Base-by-base conservation (phyloP, 2,113 vertebrate genomes). In the Pagrus major region DNA sequence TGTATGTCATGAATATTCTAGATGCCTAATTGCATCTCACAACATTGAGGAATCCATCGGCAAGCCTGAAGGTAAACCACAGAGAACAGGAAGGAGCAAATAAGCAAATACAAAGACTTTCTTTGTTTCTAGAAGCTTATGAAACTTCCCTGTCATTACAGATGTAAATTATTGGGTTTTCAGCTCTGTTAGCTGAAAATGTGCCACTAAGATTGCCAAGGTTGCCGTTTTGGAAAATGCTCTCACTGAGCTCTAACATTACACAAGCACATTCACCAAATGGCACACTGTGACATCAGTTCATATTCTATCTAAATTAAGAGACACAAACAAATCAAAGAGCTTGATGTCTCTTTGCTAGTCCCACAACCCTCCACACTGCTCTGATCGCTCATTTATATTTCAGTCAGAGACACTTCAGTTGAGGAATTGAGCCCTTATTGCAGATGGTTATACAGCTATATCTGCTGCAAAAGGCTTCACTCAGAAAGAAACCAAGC, bases 1-100 rank as follows among this genome's bases (percentile, higher is more conserved):
- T 64, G 51, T 31, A 44, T 72, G 31, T 75, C 79, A 84, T 88
- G 74, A 86, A 88, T 88, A 90, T 86, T 89, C 83, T 39, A 54
- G 20, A 55, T 21, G 42, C 16, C 29, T 74, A 72, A 83, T 67
- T 78, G 56, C 42, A 60, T 67, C 64, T 42, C 20, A 1, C 20
- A 78, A 21, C 52, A 31, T 71, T 81, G 23, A 86, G 67, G 81
- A 81, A 80, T 61, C 29, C 44, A 9, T 52, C 2, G 9, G 65
- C 33, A 10, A 79, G 58, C 74, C 74, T 41, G 52, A 70, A 80
- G 76, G 71, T 75, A 85, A 84, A 64, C 18, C 31, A 42, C n/a
- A 27, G 33, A 75, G 51, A 23, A 51, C 14, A 15, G 47, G 47
- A n/a, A 39, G 64, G 33, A 73, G 25, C 20, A 44, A 25, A 25